Evolutionary conservation across 2,888 invertebrate genomes (phyloP).

Genomic region (Torymus auratus): DNA sequence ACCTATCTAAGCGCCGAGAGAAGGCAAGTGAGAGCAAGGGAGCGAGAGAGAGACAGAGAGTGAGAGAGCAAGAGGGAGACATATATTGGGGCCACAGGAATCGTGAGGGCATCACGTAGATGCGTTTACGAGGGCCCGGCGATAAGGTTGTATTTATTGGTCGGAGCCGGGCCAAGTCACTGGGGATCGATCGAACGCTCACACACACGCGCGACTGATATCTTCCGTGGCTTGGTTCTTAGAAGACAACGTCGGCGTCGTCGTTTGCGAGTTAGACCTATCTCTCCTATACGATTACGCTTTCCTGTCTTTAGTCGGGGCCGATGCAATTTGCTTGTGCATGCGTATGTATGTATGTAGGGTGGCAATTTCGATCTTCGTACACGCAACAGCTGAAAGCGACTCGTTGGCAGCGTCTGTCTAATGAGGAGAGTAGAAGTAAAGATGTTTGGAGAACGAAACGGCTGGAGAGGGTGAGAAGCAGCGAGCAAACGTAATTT

Average conservation of each 20-base stretch:
- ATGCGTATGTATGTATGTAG: too few relatives aligned
- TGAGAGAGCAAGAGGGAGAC: not conserved
- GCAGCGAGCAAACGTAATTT: too few relatives aligned
- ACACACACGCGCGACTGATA: slow-evolving; percentile 20
- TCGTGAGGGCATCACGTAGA: slow-evolving; percentile 39
- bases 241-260: not conserved
- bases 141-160: slow-evolving; percentile 59
- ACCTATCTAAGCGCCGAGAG: not conserved
- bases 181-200: slow-evolving; percentile 52
- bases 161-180: slow-evolving; percentile 47
- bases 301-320: slow-evolving; percentile 26
- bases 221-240: slow-evolving; percentile 16
- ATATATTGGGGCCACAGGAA: not conserved
- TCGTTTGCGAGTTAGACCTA: slow-evolving; percentile 26
- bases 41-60: not conserved
- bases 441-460: not conserved
- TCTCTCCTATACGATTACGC: not conserved
- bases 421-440: slow-evolving; percentile 1
- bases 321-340: not conserved
- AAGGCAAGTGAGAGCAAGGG: not conserved
- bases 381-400: not conserved
- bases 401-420: not conserved
- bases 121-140: slow-evolving; percentile 55
- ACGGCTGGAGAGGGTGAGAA: not conserved
- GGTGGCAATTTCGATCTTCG: too few relatives aligned